Evolutionary conservation across 1,140 invertebrate genomes (phyloP), one percentile per base, ranked within the genome.

Genomic region (Drosophila novamexicana): DNA sequence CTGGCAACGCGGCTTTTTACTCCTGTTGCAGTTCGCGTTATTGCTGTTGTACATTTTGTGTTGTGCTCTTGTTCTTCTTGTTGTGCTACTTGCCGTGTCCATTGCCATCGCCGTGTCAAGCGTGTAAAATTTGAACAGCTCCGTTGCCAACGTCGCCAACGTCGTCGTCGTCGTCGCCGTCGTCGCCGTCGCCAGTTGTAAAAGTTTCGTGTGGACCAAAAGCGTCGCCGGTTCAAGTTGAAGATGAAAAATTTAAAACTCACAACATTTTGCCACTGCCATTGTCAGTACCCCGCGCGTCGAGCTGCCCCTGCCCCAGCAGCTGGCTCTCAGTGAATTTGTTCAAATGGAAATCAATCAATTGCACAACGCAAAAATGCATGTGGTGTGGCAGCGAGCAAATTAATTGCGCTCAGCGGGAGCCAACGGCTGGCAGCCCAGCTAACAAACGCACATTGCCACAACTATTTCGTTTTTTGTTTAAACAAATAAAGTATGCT

Each of bases 331-430:
- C 49, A 22, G 39, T 18, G 56, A 70, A 59, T 81, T 56, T 61
- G 75, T 64, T 79, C 71, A 64, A 80, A 77, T 77, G 56, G 68
- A 88, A 82, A 82, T 79, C 82, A 86, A 86, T 86, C 82, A 86
- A 81, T 78, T 81, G 81, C 62, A 81, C 63, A 75, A 79, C 74
- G 63, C 36, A 47, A 70, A 68, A 66, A 71, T 85, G 73, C 81
- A 83, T 67, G 64, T 70, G 68, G 66, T 75, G 82, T 86, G 70
- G 86, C 37, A 54, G 86, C 85, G 85, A 69, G 76, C 71, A 50
- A 89, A 86, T 86, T 85, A 81, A 86, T 85, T 81, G 70, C 75
- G 76, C 66, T 34, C 81, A 75, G 82, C 78, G 68, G 65, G 77
- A 65, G 70, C 44, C 72, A 63, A 45, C 49, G 65, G 29, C 49